These are phyloP conservation scores for Ispidina lecontei DNA, from an alignment of 2,797 vertebrate genomes.

Conservation along the genomic window DNA sequence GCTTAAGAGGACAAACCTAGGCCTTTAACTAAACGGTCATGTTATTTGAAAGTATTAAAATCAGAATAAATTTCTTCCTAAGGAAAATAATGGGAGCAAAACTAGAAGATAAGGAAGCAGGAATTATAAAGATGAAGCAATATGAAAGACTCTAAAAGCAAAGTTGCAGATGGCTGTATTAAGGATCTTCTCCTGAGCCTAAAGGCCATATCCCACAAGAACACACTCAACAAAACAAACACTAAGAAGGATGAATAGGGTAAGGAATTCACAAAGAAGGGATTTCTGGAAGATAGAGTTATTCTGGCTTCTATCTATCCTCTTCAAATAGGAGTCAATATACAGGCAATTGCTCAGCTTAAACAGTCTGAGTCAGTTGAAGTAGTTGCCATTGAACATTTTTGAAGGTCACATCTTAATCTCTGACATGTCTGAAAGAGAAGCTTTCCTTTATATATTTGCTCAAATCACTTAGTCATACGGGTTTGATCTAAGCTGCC, in stretches of 20 bases:
- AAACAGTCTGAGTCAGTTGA: not conserved
- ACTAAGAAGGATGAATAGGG: not conserved
- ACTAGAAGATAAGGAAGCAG: not conserved
- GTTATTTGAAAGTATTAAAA: not conserved
- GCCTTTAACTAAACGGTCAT: not conserved
- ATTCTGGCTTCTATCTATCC: not conserved
- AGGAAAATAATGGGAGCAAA: not conserved
- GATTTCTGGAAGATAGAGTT: not conserved
- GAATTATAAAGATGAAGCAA: not conserved
- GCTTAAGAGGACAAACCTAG: not conserved
- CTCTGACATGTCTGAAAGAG: not conserved
- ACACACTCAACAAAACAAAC: not conserved
- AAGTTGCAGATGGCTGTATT: not conserved
- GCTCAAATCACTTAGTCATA: not conserved
- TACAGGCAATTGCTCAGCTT: not conserved
- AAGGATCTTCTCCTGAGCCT: not conserved
- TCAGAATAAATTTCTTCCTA: not conserved
- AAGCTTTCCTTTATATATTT: conserved; percentile 6
- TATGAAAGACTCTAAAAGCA: not conserved
- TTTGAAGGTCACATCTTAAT: not conserved
- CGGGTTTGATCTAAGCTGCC: not conserved
- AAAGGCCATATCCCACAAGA: not conserved
- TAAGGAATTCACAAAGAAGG: not conserved
- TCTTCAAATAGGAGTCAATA: not conserved
- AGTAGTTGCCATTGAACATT: not conserved